phyloP scores from a whole-genome alignment of 2,797 vertebrate species.

The Xiphophorus birchmanni region DNA sequence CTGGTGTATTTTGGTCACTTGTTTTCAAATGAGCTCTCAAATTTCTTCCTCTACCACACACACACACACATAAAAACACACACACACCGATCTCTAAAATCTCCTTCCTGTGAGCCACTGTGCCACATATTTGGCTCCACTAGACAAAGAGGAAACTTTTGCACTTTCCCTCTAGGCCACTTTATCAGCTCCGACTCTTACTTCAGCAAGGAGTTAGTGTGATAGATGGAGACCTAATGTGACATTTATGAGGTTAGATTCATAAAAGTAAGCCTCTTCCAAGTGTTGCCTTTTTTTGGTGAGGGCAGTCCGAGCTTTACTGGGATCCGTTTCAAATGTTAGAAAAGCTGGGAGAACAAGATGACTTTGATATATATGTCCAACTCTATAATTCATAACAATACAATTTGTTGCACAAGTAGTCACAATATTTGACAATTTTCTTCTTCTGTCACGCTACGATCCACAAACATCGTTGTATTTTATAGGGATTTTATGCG shows the following conservation, averaged over 20 bases:
- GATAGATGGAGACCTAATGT: slow-evolving; percentile 47
- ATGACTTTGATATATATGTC: not conserved
- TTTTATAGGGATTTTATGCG: not conserved
- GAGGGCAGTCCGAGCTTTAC: not conserved
- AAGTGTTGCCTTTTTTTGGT: slow-evolving; percentile 60
- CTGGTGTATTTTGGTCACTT: slow-evolving; percentile 26
- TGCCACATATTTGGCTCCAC: not conserved
- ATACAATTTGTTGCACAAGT: not conserved
- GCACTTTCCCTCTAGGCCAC: not conserved
- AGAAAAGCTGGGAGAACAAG: not conserved
- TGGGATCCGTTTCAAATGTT: not conserved
- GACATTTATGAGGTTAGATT: slow-evolving; percentile 51
- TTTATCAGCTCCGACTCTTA: not conserved
- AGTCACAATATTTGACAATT: not conserved
- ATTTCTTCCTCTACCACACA: slow-evolving; percentile 1
- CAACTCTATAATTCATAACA: not conserved
- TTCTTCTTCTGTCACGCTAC: not conserved
- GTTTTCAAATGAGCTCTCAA: slow-evolving; percentile 24
- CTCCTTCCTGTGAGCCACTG: slow-evolving; percentile 49
- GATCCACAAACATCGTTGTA: not conserved
- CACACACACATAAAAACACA: not conserved
- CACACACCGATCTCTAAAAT: slow-evolving; percentile 26
- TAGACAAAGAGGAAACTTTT: slow-evolving; percentile 1
- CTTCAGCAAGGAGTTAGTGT: slow-evolving; percentile 27
- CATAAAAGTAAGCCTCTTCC: slow-evolving; percentile 22